Conservation (phyloP, 2,113 vertebrate genomes). For the Ciconia stormi region DNA sequence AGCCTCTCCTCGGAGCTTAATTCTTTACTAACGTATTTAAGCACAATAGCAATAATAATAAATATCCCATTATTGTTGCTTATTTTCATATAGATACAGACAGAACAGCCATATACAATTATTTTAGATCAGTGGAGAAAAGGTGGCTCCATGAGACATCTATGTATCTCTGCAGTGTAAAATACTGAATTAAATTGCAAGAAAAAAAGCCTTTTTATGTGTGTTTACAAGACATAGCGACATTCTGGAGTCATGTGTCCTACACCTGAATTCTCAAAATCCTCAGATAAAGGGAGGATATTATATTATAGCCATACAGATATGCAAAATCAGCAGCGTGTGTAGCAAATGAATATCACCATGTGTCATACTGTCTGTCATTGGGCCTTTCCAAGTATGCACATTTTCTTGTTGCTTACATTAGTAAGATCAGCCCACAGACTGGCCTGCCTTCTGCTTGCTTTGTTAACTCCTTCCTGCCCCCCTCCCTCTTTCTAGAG, state of each 20-base stretch:
- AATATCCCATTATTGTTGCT: background rate
- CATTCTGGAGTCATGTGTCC: background rate
- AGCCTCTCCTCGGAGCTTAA: background rate
- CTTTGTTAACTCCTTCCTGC: constrained; percentile 14
- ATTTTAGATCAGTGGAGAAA: background rate
- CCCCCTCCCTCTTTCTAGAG: background rate
- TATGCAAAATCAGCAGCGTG: constrained; percentile 20
- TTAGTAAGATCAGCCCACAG: constrained; percentile 1
- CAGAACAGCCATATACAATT: background rate
- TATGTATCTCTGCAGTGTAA: background rate
- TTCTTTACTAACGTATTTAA: background rate
- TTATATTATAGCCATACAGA: background rate
- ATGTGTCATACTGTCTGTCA: constrained; percentile 39
- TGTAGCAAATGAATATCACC: background rate
- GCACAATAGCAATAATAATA: background rate
- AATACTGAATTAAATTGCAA: background rate
- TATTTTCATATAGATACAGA: background rate
- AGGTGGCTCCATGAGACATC: background rate
- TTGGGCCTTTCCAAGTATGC: constrained; percentile 8
- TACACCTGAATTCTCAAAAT: constrained; percentile 2
- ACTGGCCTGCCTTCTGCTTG: constrained; percentile 16
- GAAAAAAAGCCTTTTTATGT: background rate
- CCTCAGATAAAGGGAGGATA: background rate
- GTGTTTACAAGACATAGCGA: background rate
- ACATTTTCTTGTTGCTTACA: constrained; percentile 40